A percentile compares a stretch with the other conserved stretches of the same genome.
phyloP scores from a whole-genome alignment of 2,797 vertebrate species.

The Clarias fuscus region DNA sequence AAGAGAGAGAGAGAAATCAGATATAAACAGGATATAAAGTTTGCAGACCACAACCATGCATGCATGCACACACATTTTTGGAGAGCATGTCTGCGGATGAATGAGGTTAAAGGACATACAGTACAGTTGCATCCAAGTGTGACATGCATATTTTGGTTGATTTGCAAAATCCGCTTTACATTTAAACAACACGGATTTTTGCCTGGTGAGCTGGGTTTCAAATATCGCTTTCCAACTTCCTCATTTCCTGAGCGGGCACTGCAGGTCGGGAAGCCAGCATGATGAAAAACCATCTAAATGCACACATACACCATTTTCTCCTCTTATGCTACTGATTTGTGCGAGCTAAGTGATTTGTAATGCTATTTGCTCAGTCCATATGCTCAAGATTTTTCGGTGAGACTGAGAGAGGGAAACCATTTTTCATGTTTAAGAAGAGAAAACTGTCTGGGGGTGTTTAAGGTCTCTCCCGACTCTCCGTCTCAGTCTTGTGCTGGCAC shows the following conservation, averaged over 20 bases:
- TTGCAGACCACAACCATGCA: slow-evolving; percentile 16
- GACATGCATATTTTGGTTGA: slow-evolving; percentile 49
- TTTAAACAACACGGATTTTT: slow-evolving; percentile 34
- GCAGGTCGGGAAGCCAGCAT: not conserved
- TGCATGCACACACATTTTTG: not conserved
- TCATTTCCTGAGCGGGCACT: slow-evolving; percentile 32
- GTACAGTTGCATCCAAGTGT: slow-evolving; percentile 47
- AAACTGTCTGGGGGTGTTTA: slow-evolving; percentile 55
- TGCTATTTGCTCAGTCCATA: slow-evolving; percentile 69
- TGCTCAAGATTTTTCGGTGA: slow-evolving; percentile 57
- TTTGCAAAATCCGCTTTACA: slow-evolving; percentile 52
- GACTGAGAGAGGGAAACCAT: slow-evolving; percentile 56
- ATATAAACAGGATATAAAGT: slow-evolving; percentile 20
- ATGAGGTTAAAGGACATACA: slow-evolving; percentile 44
- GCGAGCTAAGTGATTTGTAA: slow-evolving; percentile 60
- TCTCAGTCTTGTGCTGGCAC: slow-evolving; percentile 38
- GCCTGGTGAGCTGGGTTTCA: slow-evolving; percentile 28
- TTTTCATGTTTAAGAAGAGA: slow-evolving; percentile 68
- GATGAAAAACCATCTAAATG: slow-evolving; percentile 41
- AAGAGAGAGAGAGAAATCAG: not conserved
- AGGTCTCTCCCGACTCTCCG: slow-evolving; percentile 40
- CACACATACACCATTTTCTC: not conserved
- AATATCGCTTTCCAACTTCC: slow-evolving; percentile 51
- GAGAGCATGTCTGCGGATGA: slow-evolving; percentile 43
- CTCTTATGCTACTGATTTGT: slow-evolving; percentile 38